Base-by-base conservation (phyloP, 2,888 invertebrate genomes). In the Tubiluchus corallicola region DNA sequence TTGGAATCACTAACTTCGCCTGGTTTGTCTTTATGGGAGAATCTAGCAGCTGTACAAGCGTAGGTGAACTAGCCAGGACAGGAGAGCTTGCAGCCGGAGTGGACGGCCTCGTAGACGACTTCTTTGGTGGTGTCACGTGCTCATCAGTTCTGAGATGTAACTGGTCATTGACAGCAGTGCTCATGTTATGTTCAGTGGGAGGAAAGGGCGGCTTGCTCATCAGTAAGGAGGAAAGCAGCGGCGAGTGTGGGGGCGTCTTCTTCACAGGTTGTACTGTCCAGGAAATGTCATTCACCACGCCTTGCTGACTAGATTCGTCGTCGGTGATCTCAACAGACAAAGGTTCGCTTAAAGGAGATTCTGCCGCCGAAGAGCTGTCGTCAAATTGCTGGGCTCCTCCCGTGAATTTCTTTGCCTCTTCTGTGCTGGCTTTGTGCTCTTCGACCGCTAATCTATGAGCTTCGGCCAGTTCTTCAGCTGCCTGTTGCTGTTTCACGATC, bases 181-280 rank as follows among this genome's bases (percentile, higher is more conserved):
- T n/a, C n/a, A n/a, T n/a, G n/a, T n/a, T n/a, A 17, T 21, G 2
- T 20, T 19, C 39, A 21, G 46, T 4, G 65, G 19, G 38, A 16
- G 47, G 63, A 16, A 66, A 61, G 43, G 72, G 72, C 20, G 73
- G 72, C 1, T 74, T 73, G 39, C 77, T 78, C 61, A 84, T 82
- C 3, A 87, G 66, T 29, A 87, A 68, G 40, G 83, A 83, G 4
- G 85, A 83, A 40, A 87, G 68, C 38, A 87, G 65, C 0, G 84
- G 84, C 4, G 72, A 67, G 5, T 57, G 65, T 50, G 56, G 60
- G 46, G 56, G 52, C 2, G 48, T 50, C 3, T 49, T 43, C 39
- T 52, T 52, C 1, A 47, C 40, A 29, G 50, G 46, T 4, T 51
- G n/a, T n/a, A n/a, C 49, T 21, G 47, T 48, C 37, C 37, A 54